A percentile compares a stretch with the other conserved stretches of the same genome.
Conservation (phyloP, 35 echinoderm and acorn worm genomes). For the Apostichopus parvimensis region DNA sequence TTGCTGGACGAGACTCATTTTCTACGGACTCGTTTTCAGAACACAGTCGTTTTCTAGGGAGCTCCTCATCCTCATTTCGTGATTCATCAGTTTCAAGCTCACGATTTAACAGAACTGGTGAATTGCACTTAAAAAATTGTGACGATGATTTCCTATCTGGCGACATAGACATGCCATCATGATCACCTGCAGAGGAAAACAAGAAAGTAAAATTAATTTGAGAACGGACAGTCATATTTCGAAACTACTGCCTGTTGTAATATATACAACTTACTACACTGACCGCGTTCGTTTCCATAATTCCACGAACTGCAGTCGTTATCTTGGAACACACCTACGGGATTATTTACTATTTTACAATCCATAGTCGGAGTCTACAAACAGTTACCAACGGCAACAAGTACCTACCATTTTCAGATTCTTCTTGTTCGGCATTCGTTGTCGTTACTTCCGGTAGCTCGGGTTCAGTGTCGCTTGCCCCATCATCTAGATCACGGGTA, state of each 20-base stretch:
- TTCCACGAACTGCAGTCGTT: no score
- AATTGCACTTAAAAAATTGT: constrained; percentile 55
- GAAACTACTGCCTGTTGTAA: no score
- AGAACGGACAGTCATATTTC: no score
- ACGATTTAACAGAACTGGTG: not conserved
- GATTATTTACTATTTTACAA: no score
- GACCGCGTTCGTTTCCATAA: no score
- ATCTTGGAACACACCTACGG: no score
- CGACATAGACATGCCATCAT: not conserved
- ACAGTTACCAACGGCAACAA: not conserved
- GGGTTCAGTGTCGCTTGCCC: constrained; percentile 72
- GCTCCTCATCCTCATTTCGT: constrained; percentile 16
- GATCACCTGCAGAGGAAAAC: not conserved
- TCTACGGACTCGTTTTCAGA: constrained; percentile 29
- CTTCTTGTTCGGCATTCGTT: constrained; percentile 74
- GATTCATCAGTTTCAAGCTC: not conserved
- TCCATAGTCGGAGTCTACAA: no score
- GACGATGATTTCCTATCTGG: constrained; percentile 27
- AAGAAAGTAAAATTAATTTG: not conserved
- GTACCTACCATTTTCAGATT: constrained; percentile 61
- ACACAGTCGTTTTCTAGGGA: constrained; percentile 34
- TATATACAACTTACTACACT: no score
- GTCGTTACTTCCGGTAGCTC: constrained; percentile 91
- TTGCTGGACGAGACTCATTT: not conserved
- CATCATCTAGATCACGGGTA: constrained; percentile 78